phyloP scores from a whole-genome alignment of 1,140 invertebrate genomes.

The Lepidotrigona ventralis region DNA sequence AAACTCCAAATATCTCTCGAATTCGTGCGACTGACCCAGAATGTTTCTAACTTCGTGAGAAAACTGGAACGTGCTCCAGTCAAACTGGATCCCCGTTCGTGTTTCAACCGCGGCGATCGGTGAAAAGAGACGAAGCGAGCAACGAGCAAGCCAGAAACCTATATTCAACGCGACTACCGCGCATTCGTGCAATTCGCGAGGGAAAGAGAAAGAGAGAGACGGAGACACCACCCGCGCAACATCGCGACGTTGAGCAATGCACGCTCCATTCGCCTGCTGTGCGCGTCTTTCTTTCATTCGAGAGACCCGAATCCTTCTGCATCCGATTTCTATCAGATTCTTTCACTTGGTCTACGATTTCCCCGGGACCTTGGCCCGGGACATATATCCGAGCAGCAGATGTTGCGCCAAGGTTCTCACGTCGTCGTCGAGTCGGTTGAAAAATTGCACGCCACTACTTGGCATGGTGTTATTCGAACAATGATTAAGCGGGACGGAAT shows the following conservation, averaged over 20 bases:
- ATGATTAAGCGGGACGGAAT: not conserved
- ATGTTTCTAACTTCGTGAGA: slow-evolving; percentile 35
- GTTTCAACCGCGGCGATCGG: slow-evolving; percentile 31
- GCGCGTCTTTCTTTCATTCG: not conserved
- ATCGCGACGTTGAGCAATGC: slow-evolving; percentile 25
- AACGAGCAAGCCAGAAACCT: slow-evolving; percentile 47
- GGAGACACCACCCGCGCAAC: slow-evolving; percentile 30
- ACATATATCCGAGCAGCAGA: not conserved
- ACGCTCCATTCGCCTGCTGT: slow-evolving; percentile 28
- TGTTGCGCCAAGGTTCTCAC: not conserved
- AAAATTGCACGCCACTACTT: not conserved
- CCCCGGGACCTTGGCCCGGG: slow-evolving; percentile 10
- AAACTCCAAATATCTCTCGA: slow-evolving; percentile 24
- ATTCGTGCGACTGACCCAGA: slow-evolving; percentile 52
- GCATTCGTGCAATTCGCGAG: slow-evolving; percentile 41
- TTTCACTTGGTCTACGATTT: not conserved
- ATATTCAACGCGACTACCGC: slow-evolving; percentile 48
- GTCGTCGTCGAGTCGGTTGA: not conserved
- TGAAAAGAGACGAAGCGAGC: slow-evolving; percentile 45
- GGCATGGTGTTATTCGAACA: not conserved
- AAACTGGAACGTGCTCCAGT: slow-evolving; percentile 52
- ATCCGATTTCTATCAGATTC: not conserved
- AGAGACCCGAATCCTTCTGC: not conserved
- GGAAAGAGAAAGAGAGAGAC: not conserved
- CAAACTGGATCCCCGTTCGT: slow-evolving; percentile 44